phyloP scores from a whole-genome alignment of 1,140 invertebrate species.

The Camponotus floridanus region DNA sequence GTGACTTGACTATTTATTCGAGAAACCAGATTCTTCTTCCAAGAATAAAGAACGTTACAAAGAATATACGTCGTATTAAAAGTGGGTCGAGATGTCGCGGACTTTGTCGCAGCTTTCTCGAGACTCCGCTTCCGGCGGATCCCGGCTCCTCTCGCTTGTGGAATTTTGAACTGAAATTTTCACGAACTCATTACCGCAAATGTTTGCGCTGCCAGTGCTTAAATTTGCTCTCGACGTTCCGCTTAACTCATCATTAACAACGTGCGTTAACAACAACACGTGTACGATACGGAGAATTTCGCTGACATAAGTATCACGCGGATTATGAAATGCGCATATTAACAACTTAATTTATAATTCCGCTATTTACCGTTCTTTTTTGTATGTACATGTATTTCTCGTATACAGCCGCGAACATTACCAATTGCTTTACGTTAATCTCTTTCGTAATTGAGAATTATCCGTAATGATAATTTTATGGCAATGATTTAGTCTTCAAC shows the following conservation, averaged over 20 bases:
- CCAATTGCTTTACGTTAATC: too few relatives aligned
- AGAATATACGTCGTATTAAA: conserved; percentile 19
- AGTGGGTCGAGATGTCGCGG: conserved; percentile 51
- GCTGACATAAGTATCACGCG: background rate
- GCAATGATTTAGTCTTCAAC: too few relatives aligned
- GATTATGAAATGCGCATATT: conserved; percentile 32
- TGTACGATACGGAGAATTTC: background rate
- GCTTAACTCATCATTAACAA: conserved; percentile 36
- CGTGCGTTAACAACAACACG: background rate
- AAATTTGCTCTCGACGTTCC: conserved; percentile 21
- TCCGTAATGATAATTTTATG: too few relatives aligned
- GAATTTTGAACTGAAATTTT: conserved; percentile 44
- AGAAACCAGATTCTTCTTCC: background rate
- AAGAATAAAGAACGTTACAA: background rate
- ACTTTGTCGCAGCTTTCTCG: conserved; percentile 32
- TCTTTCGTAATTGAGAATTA: too few relatives aligned
- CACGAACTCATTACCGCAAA: conserved; percentile 31
- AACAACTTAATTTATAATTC: background rate
- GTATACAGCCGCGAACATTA: too few relatives aligned
- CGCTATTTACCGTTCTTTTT: too few relatives aligned
- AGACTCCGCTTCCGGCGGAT: conserved; percentile 16
- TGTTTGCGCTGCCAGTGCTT: background rate
- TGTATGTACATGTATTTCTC: too few relatives aligned
- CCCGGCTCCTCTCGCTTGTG: conserved; percentile 3
- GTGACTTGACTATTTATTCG: conserved; percentile 13